Conservation (phyloP, 1,140 invertebrate species). For the Frieseomelitta varia region DNA sequence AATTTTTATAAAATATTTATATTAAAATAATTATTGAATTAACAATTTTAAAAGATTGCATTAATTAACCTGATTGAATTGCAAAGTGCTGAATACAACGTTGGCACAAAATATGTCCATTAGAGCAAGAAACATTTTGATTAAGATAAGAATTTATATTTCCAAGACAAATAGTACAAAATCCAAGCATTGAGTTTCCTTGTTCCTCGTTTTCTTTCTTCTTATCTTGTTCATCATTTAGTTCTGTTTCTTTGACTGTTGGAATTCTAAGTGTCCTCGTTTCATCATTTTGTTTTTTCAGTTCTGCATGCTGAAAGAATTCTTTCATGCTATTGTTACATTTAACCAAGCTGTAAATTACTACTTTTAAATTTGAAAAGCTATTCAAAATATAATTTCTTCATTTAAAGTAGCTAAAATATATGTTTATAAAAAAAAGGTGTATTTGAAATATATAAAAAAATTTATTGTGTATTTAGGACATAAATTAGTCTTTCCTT, state of each 20-base stretch:
- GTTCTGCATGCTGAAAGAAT: slow-evolving; percentile 31
- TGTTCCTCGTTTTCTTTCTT: slow-evolving; percentile 37
- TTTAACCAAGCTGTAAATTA: neutral
- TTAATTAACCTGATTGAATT: slow-evolving; percentile 68
- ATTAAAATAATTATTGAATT: neutral
- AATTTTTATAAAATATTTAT: neutral
- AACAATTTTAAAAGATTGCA: slow-evolving; percentile 2
- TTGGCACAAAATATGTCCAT: slow-evolving; percentile 72
- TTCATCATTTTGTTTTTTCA: slow-evolving; percentile 31
- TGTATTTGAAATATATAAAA: neutral
- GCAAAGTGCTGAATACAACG: slow-evolving; percentile 70
- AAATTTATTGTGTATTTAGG: neutral
- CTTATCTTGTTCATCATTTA: slow-evolving; percentile 46
- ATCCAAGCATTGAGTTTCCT: slow-evolving; percentile 44
- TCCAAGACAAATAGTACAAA: slow-evolving; percentile 72
- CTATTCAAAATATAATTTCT: neutral
- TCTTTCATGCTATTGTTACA: slow-evolving; percentile 15
- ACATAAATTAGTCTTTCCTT: neutral
- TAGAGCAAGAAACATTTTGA: slow-evolving; percentile 56
- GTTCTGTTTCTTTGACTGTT: slow-evolving; percentile 55
- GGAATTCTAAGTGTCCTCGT: slow-evolving; percentile 28
- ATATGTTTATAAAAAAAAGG: neutral
- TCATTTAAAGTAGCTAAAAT: neutral
- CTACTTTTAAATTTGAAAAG: neutral
- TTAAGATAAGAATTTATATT: slow-evolving; percentile 55